Conservation (phyloP, 2,797 vertebrate species). For the Danio aesculapii region DNA sequence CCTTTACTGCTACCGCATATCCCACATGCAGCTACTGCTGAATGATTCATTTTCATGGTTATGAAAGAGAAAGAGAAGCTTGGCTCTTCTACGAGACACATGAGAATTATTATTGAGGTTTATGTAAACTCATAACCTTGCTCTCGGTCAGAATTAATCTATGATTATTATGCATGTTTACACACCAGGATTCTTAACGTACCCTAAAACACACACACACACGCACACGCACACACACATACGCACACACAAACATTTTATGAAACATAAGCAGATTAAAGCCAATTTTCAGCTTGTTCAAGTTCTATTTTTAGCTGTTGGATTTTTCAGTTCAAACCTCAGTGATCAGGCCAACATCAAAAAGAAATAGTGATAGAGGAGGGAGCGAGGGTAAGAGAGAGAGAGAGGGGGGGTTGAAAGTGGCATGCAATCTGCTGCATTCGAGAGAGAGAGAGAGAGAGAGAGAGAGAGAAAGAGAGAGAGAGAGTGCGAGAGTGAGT, state of each 20-base stretch:
- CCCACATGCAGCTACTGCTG: conserved; percentile 14
- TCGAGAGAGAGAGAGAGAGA: conserved; percentile 41
- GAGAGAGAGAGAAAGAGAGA: conserved; percentile 23
- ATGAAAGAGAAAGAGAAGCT: conserved; percentile 41
- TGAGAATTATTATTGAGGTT: conserved; percentile 48
- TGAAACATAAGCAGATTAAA: conserved; percentile 79
- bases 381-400: conserved; percentile 46
- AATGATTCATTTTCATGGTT: conserved; percentile 38
- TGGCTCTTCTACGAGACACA: conserved; percentile 40
- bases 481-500: conserved; percentile 42
- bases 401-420: conserved; percentile 46
- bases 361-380: conserved; percentile 58
- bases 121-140: conserved; percentile 71
- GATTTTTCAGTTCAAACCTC: conserved; percentile 68
- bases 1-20: conserved; percentile 19
- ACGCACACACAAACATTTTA: conserved; percentile 38
- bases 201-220: conserved; percentile 25
- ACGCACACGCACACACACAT: not conserved
- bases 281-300: conserved; percentile 74
- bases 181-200: conserved; percentile 68
- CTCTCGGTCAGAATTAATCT: conserved; percentile 69
- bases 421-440: conserved; percentile 54
- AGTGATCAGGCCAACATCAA: conserved; percentile 72
- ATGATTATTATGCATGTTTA: conserved; percentile 74
- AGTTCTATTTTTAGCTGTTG: conserved; percentile 75